phyloP scores from a whole-genome alignment of 2,888 invertebrate genomes.

The Drosophila neutralis region DNA sequence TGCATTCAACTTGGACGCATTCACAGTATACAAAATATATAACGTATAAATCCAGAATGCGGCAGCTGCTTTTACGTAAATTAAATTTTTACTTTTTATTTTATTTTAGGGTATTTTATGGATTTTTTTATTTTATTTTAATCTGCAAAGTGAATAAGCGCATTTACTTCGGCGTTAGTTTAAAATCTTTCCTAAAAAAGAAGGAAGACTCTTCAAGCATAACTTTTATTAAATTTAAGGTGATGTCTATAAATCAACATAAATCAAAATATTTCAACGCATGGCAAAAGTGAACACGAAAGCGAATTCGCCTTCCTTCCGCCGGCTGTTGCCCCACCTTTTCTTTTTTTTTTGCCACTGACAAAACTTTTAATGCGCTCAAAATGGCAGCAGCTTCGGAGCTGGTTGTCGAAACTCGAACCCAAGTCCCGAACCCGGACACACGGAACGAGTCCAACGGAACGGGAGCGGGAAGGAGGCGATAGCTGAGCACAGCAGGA shows the following conservation, averaged over 20 bases:
- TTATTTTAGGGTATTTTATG: constrained; percentile 14
- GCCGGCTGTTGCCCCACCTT: constrained; percentile 1
- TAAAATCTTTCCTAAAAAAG: constrained; percentile 26
- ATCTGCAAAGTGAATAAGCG: constrained; percentile 77
- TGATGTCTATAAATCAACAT: constrained; percentile 79
- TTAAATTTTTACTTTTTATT: constrained; percentile 70
- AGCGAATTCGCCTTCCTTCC: constrained; percentile 33
- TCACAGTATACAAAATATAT: constrained; percentile 31
- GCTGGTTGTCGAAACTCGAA: constrained; percentile 7
- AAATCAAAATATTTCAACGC: constrained; percentile 72
- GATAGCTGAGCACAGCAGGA: constrained; percentile 62
- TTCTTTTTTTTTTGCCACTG: neutral
- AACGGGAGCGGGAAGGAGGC: neutral
- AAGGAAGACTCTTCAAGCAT: constrained; percentile 48
- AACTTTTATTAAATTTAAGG: constrained; percentile 79
- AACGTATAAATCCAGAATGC: constrained; percentile 44
- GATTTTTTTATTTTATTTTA: constrained; percentile 51
- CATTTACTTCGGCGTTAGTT: constrained; percentile 54
- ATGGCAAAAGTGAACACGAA: constrained; percentile 50
- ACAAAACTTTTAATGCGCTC: constrained; percentile 62
- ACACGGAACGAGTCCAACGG: constrained; percentile 8
- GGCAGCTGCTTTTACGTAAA: constrained; percentile 73
- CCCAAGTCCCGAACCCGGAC: neutral
- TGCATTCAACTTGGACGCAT: constrained; percentile 50
- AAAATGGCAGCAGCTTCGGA: constrained; percentile 43